Evolutionary conservation across 2,888 invertebrate genomes (phyloP), one percentile per base, ranked within the genome.

Genomic region (Temnothorax rugatulus): DNA sequence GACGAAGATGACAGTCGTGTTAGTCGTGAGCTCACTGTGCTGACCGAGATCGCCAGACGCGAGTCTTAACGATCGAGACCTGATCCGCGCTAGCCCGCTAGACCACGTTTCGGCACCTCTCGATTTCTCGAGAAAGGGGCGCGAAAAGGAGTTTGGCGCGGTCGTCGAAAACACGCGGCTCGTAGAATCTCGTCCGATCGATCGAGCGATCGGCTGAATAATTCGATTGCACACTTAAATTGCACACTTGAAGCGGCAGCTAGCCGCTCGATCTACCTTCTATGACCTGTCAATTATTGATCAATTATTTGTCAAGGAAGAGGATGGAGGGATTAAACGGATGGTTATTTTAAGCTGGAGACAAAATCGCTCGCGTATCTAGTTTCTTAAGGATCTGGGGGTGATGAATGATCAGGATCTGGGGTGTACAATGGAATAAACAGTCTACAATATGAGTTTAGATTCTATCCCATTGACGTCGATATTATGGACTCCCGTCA

Each of bases 401-500:
- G 29, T 29, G 29, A 3, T 29, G 3, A 29, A 25, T 11, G 13
- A 50, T 34, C 11, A 29, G 13, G 15, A 50, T 38, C 25, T 34
- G 5, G 38, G 41, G 9, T 15, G 34, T 34, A 73, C 8, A 71
- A 21, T 18, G 8, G 4, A 29, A 3, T 69, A 71, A 71, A 25
- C 9, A 21, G 18, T 82, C 68, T 89, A 88, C 63, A 84, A 84
- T 63, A 87, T 73, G 18, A 89, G 73, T 68, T 41, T 82, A 54
- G 84, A 21, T 59, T 86, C 84, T 74, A 77, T 52, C 29, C 79
- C 86, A 41, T 85, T 90, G 63, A 75, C 54, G 34, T 90, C 89
- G 81, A 89, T 85, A 7, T 92, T 92, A 86, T 95, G 95, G 89
- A 94, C 94, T 76, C 93, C 89, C 82, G 92, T 90, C 44, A 95